These are phyloP conservation scores for Antennarius striatus DNA, from an alignment of 2,113 vertebrate species.

Conservation along the genomic window DNA sequence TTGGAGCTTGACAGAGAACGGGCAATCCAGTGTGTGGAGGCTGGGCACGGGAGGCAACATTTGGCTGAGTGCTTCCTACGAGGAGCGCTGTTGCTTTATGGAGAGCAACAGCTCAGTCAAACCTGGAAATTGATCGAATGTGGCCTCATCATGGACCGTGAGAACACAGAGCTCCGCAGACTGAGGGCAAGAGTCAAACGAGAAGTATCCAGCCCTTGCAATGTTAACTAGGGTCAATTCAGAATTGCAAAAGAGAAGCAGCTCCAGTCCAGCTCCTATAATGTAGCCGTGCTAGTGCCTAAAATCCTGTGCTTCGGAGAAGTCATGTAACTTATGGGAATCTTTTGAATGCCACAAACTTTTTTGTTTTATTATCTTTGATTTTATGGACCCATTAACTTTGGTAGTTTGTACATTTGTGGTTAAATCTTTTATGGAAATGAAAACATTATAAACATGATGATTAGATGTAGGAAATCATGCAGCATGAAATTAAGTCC, in stretches of 20 bases:
- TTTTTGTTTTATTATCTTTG: slow-evolving; percentile 12
- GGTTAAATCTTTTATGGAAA: slow-evolving; percentile 7
- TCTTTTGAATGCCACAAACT: slow-evolving; percentile 23
- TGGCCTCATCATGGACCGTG: slow-evolving; percentile 82
- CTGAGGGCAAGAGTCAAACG: slow-evolving; percentile 83
- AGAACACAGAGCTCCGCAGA: slow-evolving; percentile 81
- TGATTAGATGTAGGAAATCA: slow-evolving; percentile 17
- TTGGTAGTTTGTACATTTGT: neutral
- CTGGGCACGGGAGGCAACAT: slow-evolving; percentile 67
- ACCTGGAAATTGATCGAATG: slow-evolving; percentile 83
- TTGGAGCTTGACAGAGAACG: slow-evolving; percentile 76
- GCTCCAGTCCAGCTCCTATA: neutral
- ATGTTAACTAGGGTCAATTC: slow-evolving; percentile 79
- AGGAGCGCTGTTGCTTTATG: slow-evolving; percentile 75
- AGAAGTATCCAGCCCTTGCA: slow-evolving; percentile 82
- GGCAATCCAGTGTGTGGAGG: slow-evolving; percentile 75
- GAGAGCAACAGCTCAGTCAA: slow-evolving; percentile 77
- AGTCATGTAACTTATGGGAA: neutral
- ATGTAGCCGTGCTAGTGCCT: slow-evolving; percentile 2
- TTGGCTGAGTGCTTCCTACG: slow-evolving; percentile 77
- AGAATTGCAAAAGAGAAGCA: neutral
- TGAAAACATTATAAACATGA: neutral
- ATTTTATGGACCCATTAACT: slow-evolving; percentile 9
- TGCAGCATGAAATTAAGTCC: slow-evolving; percentile 16
- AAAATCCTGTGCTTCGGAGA: neutral